A percentile compares a stretch with the other conserved stretches of the same genome.
Conservation (phyloP, 1,140 invertebrate genomes). For the Papilio polyxenes region DNA sequence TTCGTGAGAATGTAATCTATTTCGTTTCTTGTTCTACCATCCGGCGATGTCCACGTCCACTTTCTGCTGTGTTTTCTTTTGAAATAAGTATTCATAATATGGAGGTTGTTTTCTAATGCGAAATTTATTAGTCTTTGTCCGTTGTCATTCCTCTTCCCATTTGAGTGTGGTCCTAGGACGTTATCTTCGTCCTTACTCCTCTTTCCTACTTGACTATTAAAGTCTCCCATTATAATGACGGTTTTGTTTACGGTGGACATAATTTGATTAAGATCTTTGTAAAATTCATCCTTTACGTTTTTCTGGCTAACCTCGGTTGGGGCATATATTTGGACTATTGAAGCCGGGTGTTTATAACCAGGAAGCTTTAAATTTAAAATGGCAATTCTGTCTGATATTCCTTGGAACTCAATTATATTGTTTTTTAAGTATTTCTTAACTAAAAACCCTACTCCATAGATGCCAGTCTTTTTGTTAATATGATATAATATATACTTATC, state of each 20-base stretch:
- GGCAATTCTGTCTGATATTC: not conserved
- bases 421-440: not conserved
- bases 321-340: not conserved
- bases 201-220: constrained; percentile 49
- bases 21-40: constrained; percentile 50
- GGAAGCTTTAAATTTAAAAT: not conserved
- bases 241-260: not conserved
- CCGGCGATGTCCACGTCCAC: constrained; percentile 52
- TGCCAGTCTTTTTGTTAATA: not conserved
- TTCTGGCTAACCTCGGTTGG: not conserved
- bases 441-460: constrained; percentile 29
- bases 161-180: constrained; percentile 45
- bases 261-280: not conserved
- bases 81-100: constrained; percentile 51
- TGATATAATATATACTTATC: constrained; percentile 28
- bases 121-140: constrained; percentile 49
- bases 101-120: constrained; percentile 46
- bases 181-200: constrained; percentile 43
- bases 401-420: not conserved
- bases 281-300: not conserved
- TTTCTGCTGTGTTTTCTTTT: constrained; percentile 49
- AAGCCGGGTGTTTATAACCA: not conserved
- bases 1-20: constrained; percentile 60
- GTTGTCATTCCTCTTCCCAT: constrained; percentile 49
- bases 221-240: constrained; percentile 48